These are phyloP conservation scores for Anarhynchus alexandrinus DNA, from an alignment of 2,113 vertebrate genomes.

Conservation along the genomic window DNA sequence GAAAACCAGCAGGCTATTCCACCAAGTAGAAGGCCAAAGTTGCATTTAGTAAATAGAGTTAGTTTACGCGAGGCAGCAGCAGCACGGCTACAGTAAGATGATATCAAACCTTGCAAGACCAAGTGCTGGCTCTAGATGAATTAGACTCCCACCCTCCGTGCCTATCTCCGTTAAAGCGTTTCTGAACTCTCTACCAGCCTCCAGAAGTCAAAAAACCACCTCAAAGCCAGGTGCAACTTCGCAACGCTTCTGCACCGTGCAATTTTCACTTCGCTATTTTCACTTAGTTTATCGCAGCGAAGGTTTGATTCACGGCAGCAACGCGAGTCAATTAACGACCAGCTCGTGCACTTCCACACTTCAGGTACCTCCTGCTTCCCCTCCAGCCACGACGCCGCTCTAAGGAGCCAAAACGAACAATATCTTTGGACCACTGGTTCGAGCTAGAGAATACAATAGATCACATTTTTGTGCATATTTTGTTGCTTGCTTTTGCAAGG, in stretches of 20 bases:
- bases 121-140: conserved; percentile 30
- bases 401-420: not conserved
- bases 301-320: not conserved
- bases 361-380: not conserved
- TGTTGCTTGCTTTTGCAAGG: not conserved
- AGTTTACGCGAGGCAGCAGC: not conserved
- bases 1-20: not conserved
- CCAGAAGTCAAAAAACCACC: conserved; percentile 29
- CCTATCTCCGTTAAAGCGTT: not conserved
- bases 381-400: not conserved
- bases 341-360: conserved; percentile 25
- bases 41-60: conserved; percentile 14
- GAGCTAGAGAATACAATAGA: not conserved
- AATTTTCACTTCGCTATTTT: conserved; percentile 43
- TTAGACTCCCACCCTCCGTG: conserved; percentile 23
- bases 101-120: not conserved
- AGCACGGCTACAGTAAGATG: not conserved
- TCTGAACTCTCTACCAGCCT: conserved; percentile 2
- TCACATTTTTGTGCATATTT: not conserved
- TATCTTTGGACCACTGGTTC: not conserved
- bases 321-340: not conserved
- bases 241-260: not conserved
- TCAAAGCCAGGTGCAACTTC: conserved; percentile 8
- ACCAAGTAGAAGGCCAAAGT: not conserved
- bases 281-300: not conserved